Base-by-base conservation (phyloP, 2,888 invertebrate species). In the Drosophila hamatofila region DNA sequence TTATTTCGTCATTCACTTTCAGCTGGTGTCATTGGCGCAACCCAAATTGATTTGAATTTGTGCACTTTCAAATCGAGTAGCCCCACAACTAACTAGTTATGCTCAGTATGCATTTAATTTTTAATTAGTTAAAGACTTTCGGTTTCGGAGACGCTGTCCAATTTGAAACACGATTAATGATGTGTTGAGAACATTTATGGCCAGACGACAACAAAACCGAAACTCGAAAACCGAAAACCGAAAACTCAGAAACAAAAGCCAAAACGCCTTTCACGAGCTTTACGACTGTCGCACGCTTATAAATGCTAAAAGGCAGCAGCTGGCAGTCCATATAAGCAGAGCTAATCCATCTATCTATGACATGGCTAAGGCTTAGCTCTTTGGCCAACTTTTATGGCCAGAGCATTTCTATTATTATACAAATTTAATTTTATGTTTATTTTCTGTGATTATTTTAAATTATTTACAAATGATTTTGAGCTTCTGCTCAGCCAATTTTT, bases 401-500 rank as follows among this genome's bases (percentile, higher is more conserved):
- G 64, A 66, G 49, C 63, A 63, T 77, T 72, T 54, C 39, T 25
- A 54, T 46, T 46, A 46, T 12, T 16, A 46, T n/a, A 30, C 41
- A 18, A 14, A 35, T 49, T 49, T 25, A 11, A 33, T 46, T 46
- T 46, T 25, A 44, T 16, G 44, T 23, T 25, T 23, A 1, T 44
- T 42, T 8, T 2, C 27, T 21, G 3, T 30, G 30, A 30, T 41
- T 14, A 14, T 37, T 37, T 21, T 16, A 1, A 25, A 39, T 54
- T 39, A 18, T 46, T 61, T 71, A 85, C 88, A 85, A 80, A 82
- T 83, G 72, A 39, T 33, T 79, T 67, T 70, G 12, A 48, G 51
- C 51, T 51, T 18, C 33, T 14, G 33, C 51, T 33, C n/a, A 39
- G 54, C 57, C 76, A 78, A 86, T 84, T 84, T 88, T 86, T 87